These are phyloP conservation scores for Synanceia verrucosa DNA, from an alignment of 2,797 vertebrate species.

Conservation along the genomic window DNA sequence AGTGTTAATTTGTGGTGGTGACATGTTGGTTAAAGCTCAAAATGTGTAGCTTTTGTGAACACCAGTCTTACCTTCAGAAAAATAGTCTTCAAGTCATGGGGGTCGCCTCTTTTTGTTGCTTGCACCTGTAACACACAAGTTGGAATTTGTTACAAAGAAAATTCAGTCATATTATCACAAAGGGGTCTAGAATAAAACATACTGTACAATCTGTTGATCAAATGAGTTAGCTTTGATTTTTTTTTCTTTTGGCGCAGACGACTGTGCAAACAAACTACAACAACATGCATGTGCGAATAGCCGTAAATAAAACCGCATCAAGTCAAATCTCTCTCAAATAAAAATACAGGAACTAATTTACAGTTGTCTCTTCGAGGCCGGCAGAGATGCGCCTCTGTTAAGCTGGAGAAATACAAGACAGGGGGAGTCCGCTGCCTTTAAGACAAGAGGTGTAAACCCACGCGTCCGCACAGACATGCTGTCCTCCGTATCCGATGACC, in stretches of 20 bases:
- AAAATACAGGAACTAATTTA: conserved; percentile 53
- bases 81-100: conserved; percentile 89
- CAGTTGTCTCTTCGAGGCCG: conserved; percentile 64
- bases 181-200: neutral
- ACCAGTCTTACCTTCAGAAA: conserved; percentile 91
- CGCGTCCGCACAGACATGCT: conserved; percentile 28
- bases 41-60: neutral
- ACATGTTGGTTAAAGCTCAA: neutral
- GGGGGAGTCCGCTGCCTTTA: conserved; percentile 26
- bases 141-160: conserved; percentile 5
- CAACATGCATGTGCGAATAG: conserved; percentile 18
- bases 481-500: conserved; percentile 32
- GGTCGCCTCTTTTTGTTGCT: conserved; percentile 90
- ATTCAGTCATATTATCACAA: neutral
- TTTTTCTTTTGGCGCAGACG: neutral
- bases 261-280: conserved; percentile 6
- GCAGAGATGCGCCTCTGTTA: conserved; percentile 60
- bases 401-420: conserved; percentile 49
- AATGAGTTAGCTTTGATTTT: conserved; percentile 37
- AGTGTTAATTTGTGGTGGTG: conserved; percentile 3
- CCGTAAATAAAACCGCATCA: conserved; percentile 1
- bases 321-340: conserved; percentile 12
- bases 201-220: neutral
- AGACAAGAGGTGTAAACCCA: conserved; percentile 26
- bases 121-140: conserved; percentile 85